A percentile compares a stretch with the other conserved stretches of the same genome.
Evolutionary conservation across 2,113 vertebrate genomes (phyloP).

Genomic region (Eolophus roseicapilla): DNA sequence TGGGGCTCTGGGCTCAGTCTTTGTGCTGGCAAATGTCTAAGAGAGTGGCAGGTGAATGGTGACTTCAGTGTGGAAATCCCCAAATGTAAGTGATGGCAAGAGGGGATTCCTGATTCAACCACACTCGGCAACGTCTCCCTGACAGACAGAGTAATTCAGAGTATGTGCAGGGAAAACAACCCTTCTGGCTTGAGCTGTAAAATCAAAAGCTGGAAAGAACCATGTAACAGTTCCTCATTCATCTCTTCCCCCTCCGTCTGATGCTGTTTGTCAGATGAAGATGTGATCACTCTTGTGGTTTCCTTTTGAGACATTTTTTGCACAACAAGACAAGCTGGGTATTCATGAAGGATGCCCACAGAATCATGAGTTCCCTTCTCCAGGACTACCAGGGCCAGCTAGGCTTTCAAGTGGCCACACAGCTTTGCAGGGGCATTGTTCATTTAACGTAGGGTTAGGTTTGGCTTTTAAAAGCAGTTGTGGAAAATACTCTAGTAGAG

Average conservation of each 20-base stretch:
- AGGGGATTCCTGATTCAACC: not conserved
- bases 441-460: not conserved
- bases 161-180: not conserved
- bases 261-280: constrained; percentile 48
- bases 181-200: not conserved
- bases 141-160: not conserved
- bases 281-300: constrained; percentile 40
- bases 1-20: accelerated
- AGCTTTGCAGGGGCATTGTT: not conserved
- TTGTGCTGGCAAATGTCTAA: not conserved
- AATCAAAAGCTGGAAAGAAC: constrained; percentile 53
- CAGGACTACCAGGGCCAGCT: not conserved
- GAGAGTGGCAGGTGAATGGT: not conserved
- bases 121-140: not conserved
- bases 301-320: not conserved
- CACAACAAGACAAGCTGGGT: not conserved
- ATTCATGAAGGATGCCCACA: not conserved
- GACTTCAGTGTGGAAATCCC: not conserved
- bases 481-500: not conserved
- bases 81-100: not conserved
- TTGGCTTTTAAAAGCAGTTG: not conserved
- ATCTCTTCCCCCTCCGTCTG: constrained; percentile 1
- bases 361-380: not conserved
- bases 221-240: constrained; percentile 57
- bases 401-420: not conserved